Percentiles rank a stretch among this genome's conserved stretches.
Evolutionary conservation across 2,113 vertebrate genomes (phyloP).

Genomic region (Megaleporinus macrocephalus): DNA sequence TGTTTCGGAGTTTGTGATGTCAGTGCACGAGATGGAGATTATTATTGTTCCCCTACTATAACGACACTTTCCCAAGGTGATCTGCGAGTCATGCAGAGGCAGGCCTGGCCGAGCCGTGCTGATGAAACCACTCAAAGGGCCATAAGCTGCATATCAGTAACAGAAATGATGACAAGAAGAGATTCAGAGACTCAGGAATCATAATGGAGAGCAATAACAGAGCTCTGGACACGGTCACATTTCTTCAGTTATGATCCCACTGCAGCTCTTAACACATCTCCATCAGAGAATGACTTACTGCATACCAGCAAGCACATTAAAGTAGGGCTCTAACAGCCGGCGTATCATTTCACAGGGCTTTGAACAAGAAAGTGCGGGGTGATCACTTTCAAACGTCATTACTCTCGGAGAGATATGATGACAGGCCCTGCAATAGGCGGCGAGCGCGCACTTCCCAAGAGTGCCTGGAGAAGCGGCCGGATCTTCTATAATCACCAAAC

Average conservation of each 20-base stretch:
- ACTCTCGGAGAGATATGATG: conserved; percentile 33
- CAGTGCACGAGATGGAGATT: neutral
- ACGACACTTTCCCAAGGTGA: neutral
- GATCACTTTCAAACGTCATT: conserved; percentile 35
- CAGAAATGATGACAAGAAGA: conserved; percentile 11
- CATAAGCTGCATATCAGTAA: conserved; percentile 28
- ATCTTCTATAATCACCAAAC: neutral
- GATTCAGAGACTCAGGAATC: conserved; percentile 26
- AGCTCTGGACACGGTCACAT: conserved; percentile 29
- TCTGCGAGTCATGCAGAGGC: neutral
- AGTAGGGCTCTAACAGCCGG: conserved; percentile 13
- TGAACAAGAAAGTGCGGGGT: conserved; percentile 39
- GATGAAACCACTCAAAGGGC: conserved; percentile 22
- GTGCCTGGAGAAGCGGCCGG: neutral
- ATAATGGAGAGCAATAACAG: conserved; percentile 35
- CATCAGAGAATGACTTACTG: conserved; percentile 27
- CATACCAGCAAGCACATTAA: conserved; percentile 33
- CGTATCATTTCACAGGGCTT: conserved; percentile 48
- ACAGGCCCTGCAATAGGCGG: conserved; percentile 23
- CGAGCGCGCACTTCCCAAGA: neutral
- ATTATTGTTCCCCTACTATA: neutral
- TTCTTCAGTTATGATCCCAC: conserved; percentile 13
- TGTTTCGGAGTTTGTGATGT: neutral
- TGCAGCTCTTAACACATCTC: conserved; percentile 20
- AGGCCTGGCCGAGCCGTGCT: neutral